Conservation (phyloP, 2,797 vertebrate species). For the Podarcis siculus region DNA sequence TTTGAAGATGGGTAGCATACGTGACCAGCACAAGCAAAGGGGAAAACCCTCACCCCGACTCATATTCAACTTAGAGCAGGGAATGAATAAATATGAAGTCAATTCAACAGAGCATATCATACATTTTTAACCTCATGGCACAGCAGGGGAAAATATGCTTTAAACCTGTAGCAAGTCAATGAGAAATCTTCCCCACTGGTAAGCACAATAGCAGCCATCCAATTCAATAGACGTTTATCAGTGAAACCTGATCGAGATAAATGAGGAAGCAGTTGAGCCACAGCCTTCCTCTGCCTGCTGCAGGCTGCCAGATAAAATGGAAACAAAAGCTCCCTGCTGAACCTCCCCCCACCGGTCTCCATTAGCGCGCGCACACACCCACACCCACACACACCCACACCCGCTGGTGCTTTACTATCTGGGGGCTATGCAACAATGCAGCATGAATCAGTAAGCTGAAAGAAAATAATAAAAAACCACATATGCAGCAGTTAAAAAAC, state of each 20-base stretch:
- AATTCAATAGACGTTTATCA: slow-evolving; percentile 72
- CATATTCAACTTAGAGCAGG: background rate
- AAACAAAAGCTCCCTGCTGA: slow-evolving; percentile 75
- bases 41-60: slow-evolving; percentile 18
- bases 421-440: slow-evolving; percentile 58
- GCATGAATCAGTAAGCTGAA: slow-evolving; percentile 39
- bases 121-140: slow-evolving; percentile 71
- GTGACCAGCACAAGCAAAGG: slow-evolving; percentile 56
- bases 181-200: slow-evolving; percentile 62
- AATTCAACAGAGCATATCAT: slow-evolving; percentile 63
- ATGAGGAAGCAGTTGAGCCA: slow-evolving; percentile 71
- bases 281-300: slow-evolving; percentile 74
- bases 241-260: slow-evolving; percentile 75
- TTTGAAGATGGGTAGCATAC: slow-evolving; percentile 51
- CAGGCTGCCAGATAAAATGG: slow-evolving; percentile 76
- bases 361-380: slow-evolving; percentile 65
- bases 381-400: slow-evolving; percentile 44
- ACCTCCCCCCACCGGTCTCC: slow-evolving; percentile 61
- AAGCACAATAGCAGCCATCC: slow-evolving; percentile 69
- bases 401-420: slow-evolving; percentile 71
- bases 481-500: slow-evolving; percentile 46
- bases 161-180: slow-evolving; percentile 68
- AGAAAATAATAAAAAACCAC: slow-evolving; percentile 55
- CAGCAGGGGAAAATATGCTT: slow-evolving; percentile 61
- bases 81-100: slow-evolving; percentile 56